These are phyloP conservation scores for Oreochromis spilurus DNA, from an alignment of 2,113 vertebrate genomes.

Conservation along the genomic window DNA sequence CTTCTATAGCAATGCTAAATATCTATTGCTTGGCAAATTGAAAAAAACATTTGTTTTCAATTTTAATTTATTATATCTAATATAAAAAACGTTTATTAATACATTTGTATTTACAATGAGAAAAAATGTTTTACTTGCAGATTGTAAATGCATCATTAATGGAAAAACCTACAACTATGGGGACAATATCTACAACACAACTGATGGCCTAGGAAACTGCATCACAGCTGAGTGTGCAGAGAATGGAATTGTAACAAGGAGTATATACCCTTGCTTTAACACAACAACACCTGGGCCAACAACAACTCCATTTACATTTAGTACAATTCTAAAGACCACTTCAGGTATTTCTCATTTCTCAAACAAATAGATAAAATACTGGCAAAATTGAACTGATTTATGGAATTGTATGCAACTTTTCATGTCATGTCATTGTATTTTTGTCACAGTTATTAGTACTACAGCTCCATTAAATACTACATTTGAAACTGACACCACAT, in stretches of 20 bases:
- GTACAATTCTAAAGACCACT: not conserved
- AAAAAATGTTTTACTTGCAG: constrained; percentile 51
- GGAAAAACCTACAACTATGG: constrained; percentile 70
- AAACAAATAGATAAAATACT: not conserved
- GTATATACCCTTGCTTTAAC: constrained; percentile 36
- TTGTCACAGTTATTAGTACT: not conserved
- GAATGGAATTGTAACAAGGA: constrained; percentile 73
- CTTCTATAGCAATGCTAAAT: not conserved
- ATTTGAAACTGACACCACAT: not conserved
- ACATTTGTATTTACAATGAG: not conserved
- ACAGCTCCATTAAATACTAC: not conserved
- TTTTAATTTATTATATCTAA: not conserved
- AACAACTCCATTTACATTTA: constrained; percentile 28
- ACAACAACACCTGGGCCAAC: constrained; percentile 10
- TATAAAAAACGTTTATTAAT: not conserved
- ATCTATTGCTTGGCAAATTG: not conserved
- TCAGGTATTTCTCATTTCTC: not conserved
- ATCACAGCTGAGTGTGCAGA: constrained; percentile 76
- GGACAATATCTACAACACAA: constrained; percentile 79
- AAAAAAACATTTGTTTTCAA: not conserved
- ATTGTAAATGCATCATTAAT: constrained; percentile 77
- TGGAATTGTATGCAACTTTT: not conserved
- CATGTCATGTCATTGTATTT: not conserved
- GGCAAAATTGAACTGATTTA: not conserved
- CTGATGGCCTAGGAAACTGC: constrained; percentile 82